phyloP scores from a whole-genome alignment of 2,888 invertebrate genomes.

The Leucophenga maculata region DNA sequence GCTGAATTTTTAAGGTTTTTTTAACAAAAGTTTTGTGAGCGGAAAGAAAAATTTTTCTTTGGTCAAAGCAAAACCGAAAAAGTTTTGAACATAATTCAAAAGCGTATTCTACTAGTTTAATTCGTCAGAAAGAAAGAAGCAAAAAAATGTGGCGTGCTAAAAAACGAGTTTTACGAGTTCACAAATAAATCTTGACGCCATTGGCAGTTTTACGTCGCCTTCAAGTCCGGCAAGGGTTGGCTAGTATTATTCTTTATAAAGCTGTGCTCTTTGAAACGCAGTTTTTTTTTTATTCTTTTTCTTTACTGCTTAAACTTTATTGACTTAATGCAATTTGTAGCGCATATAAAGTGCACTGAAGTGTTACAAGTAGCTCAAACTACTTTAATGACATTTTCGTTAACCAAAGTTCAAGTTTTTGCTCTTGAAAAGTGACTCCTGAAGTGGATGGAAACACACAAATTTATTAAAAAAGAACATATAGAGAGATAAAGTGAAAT shows the following conservation, averaged over 20 bases:
- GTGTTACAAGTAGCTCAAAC: constrained; percentile 41
- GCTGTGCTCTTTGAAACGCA: constrained; percentile 18
- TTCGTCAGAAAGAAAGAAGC: constrained; percentile 16
- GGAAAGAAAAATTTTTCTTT: too few relatives aligned
- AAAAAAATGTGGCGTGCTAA: not conserved
- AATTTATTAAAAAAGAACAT: not conserved
- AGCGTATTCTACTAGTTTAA: not conserved
- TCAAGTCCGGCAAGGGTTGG: constrained; percentile 38
- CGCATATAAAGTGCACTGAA: constrained; percentile 48
- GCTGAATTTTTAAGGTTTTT: too few relatives aligned
- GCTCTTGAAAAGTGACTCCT: not conserved
- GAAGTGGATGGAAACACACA: too few relatives aligned
- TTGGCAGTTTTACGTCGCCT: constrained; percentile 32
- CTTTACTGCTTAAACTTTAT: constrained; percentile 52
- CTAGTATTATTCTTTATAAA: constrained; percentile 45
- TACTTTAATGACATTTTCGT: not conserved
- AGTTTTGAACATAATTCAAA: not conserved
- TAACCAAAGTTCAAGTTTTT: not conserved
- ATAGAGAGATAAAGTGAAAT: too few relatives aligned
- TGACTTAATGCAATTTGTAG: constrained; percentile 59
- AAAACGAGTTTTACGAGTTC: constrained; percentile 50
- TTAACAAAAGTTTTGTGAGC: too few relatives aligned
- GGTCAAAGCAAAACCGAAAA: not conserved
- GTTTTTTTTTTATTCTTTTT: constrained; percentile 33
- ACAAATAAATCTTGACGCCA: constrained; percentile 57